phyloP scores from a whole-genome alignment of 2,113 vertebrate genomes.

The Equus quagga region DNA sequence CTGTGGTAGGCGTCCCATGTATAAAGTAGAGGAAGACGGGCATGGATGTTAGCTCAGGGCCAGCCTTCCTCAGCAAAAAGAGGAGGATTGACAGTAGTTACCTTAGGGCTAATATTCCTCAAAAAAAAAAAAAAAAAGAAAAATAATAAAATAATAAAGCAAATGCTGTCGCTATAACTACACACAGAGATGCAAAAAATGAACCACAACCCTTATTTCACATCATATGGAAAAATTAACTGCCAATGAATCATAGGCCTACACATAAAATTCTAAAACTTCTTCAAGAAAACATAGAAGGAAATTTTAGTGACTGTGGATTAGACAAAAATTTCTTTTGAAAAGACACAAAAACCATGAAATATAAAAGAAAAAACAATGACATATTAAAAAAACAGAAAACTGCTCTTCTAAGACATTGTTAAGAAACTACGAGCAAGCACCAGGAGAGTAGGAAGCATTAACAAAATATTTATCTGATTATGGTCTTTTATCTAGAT shows the following conservation, averaged over 20 bases:
- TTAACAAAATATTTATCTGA: not conserved
- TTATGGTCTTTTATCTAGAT: not conserved
- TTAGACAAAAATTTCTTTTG: not conserved
- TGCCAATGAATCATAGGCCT: not conserved
- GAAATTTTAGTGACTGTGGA: not conserved
- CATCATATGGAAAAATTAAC: not conserved
- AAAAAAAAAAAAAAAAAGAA: no score
- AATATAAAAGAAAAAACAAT: not conserved
- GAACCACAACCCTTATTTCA: not conserved
- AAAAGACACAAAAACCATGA: not conserved
- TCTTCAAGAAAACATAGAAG: not conserved
- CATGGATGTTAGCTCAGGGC: no score
- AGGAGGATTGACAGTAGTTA: no score
- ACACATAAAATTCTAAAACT: not conserved
- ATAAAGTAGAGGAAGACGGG: no score
- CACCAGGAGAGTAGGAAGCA: not conserved
- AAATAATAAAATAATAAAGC: not conserved
- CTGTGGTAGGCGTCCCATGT: no score
- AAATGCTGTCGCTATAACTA: not conserved
- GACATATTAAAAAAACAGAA: not conserved
- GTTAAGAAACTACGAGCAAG: not conserved
- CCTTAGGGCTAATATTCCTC: no score
- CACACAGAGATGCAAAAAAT: not conserved
- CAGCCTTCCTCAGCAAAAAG: no score
- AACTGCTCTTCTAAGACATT: no score